These are phyloP conservation scores for Leguminivora glycinivorella DNA, from an alignment of 1,140 invertebrate genomes.

Conservation along the genomic window DNA sequence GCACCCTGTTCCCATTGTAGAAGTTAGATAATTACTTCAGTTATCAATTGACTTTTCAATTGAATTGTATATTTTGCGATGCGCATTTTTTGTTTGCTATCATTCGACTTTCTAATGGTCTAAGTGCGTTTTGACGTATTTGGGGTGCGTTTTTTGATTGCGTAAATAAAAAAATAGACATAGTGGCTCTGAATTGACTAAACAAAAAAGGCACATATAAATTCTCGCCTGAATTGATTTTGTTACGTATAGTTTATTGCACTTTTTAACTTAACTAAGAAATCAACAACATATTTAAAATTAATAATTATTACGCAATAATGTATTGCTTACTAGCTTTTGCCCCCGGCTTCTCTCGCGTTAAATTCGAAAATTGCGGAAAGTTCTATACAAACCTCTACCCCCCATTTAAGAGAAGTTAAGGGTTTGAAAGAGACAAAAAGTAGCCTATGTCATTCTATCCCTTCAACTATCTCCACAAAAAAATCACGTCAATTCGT, in stretches of 20 bases:
- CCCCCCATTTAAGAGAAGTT: no score
- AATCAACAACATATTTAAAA: neutral
- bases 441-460: no score
- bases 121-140: conserved; percentile 1
- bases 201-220: no score
- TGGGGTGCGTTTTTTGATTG: neutral
- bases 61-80: neutral
- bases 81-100: neutral
- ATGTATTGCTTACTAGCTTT: neutral
- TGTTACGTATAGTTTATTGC: neutral
- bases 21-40: neutral
- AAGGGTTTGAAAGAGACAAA: no score
- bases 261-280: neutral
- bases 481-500: no score
- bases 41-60: neutral
- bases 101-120: neutral
- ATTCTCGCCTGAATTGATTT: neutral
- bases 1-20: neutral
- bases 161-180: neutral
- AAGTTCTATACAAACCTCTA: no score
- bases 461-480: no score
- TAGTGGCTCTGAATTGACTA: no score
- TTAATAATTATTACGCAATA: neutral
- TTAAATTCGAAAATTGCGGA: no score
- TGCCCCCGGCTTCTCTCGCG: no score